A percentile compares a stretch with the other conserved stretches of the same genome.
Evolutionary conservation across 2,888 invertebrate species (phyloP).

Genomic region (Agriopis marginaria): DNA sequence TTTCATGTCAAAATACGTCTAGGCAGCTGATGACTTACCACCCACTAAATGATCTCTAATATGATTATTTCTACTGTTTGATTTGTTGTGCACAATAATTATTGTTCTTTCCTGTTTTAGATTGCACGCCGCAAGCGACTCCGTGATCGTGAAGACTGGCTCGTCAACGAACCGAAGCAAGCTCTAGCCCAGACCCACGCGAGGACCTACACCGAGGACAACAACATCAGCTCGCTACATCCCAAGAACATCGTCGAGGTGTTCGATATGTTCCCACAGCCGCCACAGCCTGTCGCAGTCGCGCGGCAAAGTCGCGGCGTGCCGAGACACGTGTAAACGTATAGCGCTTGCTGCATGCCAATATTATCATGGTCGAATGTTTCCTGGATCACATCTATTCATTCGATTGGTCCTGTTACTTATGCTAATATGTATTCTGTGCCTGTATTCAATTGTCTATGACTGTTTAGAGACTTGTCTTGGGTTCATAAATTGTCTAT

Average conservation of each 20-base stretch:
- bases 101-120: not conserved
- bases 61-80: too few relatives aligned
- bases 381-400: not conserved
- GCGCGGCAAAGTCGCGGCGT: constrained; percentile 50
- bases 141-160: constrained; percentile 69
- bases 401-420: not conserved
- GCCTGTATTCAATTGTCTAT: not conserved
- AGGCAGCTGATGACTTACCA: too few relatives aligned
- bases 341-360: constrained; percentile 36
- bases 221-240: constrained; percentile 84
- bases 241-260: constrained; percentile 87
- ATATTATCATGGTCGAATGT: constrained; percentile 5
- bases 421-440: not conserved
- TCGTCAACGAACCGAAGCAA: constrained; percentile 69
- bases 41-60: too few relatives aligned
- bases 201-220: constrained; percentile 83
- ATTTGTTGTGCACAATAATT: not conserved
- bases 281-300: constrained; percentile 41
- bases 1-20: too few relatives aligned
- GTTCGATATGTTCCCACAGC: constrained; percentile 75
- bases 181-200: constrained; percentile 80
- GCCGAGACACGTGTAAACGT: constrained; percentile 52
- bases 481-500: too few relatives aligned
- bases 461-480: too few relatives aligned
- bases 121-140: constrained; percentile 68